A percentile compares a stretch with the other conserved stretches of the same genome.
Conservation (phyloP, 1,140 invertebrate species). For the Apis florea region DNA sequence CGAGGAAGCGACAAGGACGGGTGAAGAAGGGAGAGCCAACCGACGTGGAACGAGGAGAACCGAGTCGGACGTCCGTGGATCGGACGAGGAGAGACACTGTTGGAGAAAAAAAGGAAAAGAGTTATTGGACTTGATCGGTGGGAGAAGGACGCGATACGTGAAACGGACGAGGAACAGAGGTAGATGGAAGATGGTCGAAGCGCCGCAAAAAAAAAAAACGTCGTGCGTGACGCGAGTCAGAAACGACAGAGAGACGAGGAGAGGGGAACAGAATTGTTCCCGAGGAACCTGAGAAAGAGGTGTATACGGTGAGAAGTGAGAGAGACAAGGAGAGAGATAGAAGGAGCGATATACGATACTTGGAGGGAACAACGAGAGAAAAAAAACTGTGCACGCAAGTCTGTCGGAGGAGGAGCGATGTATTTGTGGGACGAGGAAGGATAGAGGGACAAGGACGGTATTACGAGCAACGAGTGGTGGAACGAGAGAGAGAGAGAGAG, state of each 20-base stretch:
- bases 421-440: neutral
- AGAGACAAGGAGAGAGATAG: neutral
- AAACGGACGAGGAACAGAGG: neutral
- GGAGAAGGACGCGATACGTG: slow-evolving; percentile 7
- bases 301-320: slow-evolving; percentile 3
- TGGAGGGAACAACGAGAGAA: slow-evolving; percentile 12
- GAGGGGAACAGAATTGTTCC: slow-evolving; percentile 27
- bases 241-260: slow-evolving; percentile 3
- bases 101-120: neutral
- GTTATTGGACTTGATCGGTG: slow-evolving; percentile 27
- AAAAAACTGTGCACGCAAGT: slow-evolving; percentile 27
- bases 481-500: neutral
- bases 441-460: neutral
- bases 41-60: neutral
- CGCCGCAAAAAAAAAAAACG: slow-evolving; percentile 1
- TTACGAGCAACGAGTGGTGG: neutral
- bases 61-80: neutral
- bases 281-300: slow-evolving; percentile 10
- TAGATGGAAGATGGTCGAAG: neutral
- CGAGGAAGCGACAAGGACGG: slow-evolving; percentile 11
- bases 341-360: slow-evolving; percentile 25
- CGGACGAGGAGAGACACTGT: slow-evolving; percentile 33
- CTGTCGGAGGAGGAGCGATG: slow-evolving; percentile 8
- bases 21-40: neutral
- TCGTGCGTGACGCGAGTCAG: slow-evolving; percentile 14